These are phyloP conservation scores for Trinorchestia longiramus DNA, from an alignment of 1,140 invertebrate species.

Conservation along the genomic window DNA sequence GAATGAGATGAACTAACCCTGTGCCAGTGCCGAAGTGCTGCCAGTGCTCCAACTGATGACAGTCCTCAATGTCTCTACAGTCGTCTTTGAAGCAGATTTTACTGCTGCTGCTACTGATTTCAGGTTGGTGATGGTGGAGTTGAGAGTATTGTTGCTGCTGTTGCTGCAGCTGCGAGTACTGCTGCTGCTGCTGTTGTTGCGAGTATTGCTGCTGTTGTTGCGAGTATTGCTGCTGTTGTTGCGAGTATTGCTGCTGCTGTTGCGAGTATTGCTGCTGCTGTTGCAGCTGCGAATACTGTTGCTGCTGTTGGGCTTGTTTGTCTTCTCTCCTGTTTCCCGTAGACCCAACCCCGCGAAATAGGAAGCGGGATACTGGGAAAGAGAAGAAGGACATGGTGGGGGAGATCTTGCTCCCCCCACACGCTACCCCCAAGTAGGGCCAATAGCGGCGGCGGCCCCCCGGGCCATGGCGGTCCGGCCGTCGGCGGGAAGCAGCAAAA, in stretches of 20 bases:
- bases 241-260: background rate
- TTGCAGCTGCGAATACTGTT: background rate
- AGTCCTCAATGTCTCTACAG: background rate
- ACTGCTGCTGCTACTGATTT: background rate
- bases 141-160: background rate
- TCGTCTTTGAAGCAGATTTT: constrained; percentile 7
- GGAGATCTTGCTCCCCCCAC: background rate
- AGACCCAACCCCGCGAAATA: background rate
- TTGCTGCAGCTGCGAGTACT: background rate
- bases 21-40: background rate
- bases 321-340: constrained; percentile 3
- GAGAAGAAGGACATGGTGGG: constrained; percentile 18
- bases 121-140: background rate
- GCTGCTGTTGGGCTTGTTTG: constrained; percentile 18
- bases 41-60: background rate
- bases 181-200: background rate
- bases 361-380: constrained; percentile 13
- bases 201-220: background rate
- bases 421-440: background rate
- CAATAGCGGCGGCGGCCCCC: background rate
- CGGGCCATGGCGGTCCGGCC: background rate
- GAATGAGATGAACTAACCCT: background rate
- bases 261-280: background rate
- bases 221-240: background rate
- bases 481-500: constrained; percentile 14